Conservation (phyloP, 2,797 vertebrate species). For the Pangasius mekongensis region DNA sequence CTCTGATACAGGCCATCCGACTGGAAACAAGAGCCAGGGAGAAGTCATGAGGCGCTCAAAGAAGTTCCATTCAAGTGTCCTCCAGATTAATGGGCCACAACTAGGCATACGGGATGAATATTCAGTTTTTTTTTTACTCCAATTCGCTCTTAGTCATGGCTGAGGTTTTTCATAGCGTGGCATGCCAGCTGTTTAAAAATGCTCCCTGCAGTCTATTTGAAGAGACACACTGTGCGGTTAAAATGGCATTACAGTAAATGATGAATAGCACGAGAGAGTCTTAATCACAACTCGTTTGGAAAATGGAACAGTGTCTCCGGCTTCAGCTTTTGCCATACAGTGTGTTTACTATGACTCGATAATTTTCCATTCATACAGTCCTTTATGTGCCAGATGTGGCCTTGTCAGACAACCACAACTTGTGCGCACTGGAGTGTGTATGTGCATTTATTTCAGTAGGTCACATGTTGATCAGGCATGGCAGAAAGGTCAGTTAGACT, state of each 20-base stretch:
- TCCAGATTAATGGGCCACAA: conserved; percentile 42
- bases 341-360: conserved; percentile 35
- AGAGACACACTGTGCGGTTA: conserved; percentile 41
- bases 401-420: conserved; percentile 54
- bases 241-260: conserved; percentile 43
- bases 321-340: conserved; percentile 31
- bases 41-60: conserved; percentile 73
- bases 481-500: conserved; percentile 27
- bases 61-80: conserved; percentile 76
- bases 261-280: conserved; percentile 42
- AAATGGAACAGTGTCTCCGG: conserved; percentile 35
- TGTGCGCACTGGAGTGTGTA: conserved; percentile 40
- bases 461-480: conserved; percentile 41
- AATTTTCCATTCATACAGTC: conserved; percentile 40
- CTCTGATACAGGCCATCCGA: conserved; percentile 64
- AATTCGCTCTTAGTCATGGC: conserved; percentile 39
- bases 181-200: conserved; percentile 42
- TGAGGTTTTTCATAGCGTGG: conserved; percentile 25
- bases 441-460: conserved; percentile 46
- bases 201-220: conserved; percentile 28
- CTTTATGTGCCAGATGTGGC: conserved; percentile 44
- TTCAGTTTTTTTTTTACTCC: conserved; percentile 41
- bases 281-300: conserved; percentile 45
- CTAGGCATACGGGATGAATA: conserved; percentile 46
- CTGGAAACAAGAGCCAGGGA: conserved; percentile 73